Percentiles rank a stretch among this genome's conserved stretches.
Conservation (phyloP, 35 echinoderm and acorn worm genomes). For the Nesometra sesokonis region DNA sequence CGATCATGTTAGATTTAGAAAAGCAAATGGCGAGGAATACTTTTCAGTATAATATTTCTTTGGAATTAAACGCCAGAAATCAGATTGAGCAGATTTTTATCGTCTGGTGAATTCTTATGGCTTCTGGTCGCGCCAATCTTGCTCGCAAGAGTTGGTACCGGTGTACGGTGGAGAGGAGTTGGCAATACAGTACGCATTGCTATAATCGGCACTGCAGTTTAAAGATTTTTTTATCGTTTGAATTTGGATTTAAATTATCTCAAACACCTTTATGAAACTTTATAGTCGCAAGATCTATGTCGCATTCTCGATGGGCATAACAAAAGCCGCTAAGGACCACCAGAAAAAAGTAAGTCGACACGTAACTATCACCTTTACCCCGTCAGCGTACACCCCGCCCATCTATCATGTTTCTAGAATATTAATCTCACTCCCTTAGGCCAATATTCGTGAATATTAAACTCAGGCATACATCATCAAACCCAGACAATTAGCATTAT, state of each 20-base stretch:
- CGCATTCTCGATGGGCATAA: neutral
- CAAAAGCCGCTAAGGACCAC: neutral
- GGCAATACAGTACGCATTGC: neutral
- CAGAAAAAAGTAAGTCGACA: neutral
- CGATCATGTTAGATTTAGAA: neutral
- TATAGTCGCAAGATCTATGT: neutral
- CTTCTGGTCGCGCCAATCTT: neutral
- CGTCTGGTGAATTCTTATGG: neutral
- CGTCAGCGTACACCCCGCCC: too few relatives aligned
- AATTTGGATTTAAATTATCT: neutral
- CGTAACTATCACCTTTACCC: too few relatives aligned
- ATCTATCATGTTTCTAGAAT: too few relatives aligned
- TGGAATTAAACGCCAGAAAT: too few relatives aligned
- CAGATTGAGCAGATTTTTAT: too few relatives aligned
- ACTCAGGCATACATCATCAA: too few relatives aligned
- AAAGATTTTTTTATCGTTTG: neutral
- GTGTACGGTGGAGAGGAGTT: neutral
- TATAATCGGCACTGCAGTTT: neutral
- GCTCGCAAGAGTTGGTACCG: neutral
- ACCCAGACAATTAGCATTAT: too few relatives aligned
- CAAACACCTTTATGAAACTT: neutral
- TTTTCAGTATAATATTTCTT: neutral
- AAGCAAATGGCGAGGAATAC: neutral
- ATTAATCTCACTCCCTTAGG: too few relatives aligned
- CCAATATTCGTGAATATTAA: too few relatives aligned